phyloP scores from a whole-genome alignment of 2,113 vertebrate species.

The Macrotus californicus region DNA sequence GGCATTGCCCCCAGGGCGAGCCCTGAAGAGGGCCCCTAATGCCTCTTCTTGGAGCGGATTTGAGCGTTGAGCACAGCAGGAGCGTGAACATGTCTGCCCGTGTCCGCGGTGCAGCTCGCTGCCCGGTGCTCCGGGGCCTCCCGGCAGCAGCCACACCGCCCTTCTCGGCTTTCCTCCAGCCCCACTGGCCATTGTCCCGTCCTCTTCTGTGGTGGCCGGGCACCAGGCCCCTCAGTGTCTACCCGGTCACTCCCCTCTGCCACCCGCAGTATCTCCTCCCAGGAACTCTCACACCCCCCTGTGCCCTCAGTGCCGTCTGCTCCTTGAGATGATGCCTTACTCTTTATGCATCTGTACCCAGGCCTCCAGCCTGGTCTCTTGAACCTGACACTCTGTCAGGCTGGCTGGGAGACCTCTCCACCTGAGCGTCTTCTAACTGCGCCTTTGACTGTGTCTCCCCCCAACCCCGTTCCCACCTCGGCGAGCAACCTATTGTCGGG shows the following conservation, averaged over 20 bases:
- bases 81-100: fast-evolving
- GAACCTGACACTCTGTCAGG: not conserved
- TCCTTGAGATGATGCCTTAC: too few relatives aligned
- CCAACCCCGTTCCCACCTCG: not conserved
- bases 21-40: fast-evolving
- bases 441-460: not conserved
- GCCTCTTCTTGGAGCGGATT: not conserved
- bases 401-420: not conserved
- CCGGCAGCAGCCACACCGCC: fast-evolving
- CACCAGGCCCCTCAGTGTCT: too few relatives aligned
- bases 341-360: too few relatives aligned
- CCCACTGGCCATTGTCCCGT: fast-evolving
- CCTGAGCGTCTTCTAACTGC: not conserved
- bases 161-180: not conserved
- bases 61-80: fast-evolving
- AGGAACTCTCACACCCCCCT: not conserved
- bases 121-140: fast-evolving
- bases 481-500: not conserved
- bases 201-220: fast-evolving
- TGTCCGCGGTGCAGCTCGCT: not conserved
- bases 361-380: too few relatives aligned
- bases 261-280: not conserved
- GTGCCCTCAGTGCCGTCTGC: not conserved
- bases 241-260: not conserved
- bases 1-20: fast-evolving